These are phyloP conservation scores for Ellobium chinense DNA, from an alignment of 2,888 invertebrate genomes.

Conservation along the genomic window DNA sequence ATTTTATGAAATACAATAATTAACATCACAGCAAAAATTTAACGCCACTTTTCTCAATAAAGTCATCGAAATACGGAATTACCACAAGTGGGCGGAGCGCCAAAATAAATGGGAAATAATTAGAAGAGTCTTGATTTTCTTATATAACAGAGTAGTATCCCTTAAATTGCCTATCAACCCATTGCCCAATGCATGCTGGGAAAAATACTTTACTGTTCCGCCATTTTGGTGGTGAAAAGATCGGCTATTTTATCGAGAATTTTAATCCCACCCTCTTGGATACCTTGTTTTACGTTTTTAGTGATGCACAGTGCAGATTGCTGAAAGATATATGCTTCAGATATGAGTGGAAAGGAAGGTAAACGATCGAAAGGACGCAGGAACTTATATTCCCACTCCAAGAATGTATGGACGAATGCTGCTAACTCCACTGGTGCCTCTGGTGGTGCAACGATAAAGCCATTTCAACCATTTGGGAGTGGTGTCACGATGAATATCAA, in stretches of 20 bases:
- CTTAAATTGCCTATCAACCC: conserved; percentile 43
- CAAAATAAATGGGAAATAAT: not conserved
- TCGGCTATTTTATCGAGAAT: conserved; percentile 26
- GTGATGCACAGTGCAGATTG: conserved; percentile 26
- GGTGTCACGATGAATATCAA: conserved; percentile 34
- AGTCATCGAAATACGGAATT: no score
- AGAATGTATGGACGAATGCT: conserved; percentile 28
- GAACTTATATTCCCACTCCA: conserved; percentile 40
- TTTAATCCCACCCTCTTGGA: conserved; percentile 16
- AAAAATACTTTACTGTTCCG: conserved; percentile 48
- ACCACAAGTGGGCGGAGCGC: no score
- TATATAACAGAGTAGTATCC: conserved; percentile 10
- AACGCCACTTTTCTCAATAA: no score
- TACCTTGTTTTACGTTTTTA: conserved; percentile 26
- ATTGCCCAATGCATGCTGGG: conserved; percentile 38
- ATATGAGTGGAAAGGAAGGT: conserved; percentile 45
- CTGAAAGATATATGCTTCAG: conserved; percentile 13
- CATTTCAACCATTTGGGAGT: conserved; percentile 39
- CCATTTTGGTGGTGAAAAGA: conserved; percentile 44
- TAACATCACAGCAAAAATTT: no score
- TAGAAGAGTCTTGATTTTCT: not conserved
- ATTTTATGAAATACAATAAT: no score
- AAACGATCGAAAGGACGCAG: conserved; percentile 45
- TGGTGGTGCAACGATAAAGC: conserved; percentile 16
- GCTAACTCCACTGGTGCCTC: not conserved